These are phyloP conservation scores for Eristalis tenax DNA, from an alignment of 2,888 invertebrate species.

Conservation along the genomic window DNA sequence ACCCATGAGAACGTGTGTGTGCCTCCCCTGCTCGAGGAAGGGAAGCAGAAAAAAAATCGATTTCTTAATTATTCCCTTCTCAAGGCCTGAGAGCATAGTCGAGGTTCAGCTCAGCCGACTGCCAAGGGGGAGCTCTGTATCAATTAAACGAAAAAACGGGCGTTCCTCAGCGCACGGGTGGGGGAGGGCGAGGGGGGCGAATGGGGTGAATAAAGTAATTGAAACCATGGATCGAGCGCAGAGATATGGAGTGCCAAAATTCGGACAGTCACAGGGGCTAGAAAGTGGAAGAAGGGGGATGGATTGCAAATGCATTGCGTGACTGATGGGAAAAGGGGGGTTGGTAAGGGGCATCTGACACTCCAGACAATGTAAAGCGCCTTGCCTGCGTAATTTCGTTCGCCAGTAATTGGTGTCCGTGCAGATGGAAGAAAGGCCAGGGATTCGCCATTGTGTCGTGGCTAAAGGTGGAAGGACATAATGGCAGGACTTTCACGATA, in stretches of 20 bases:
- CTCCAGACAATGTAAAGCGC: background rate
- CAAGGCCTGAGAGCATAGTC: slow-evolving; percentile 12
- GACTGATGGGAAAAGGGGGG: background rate
- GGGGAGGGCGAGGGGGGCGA: background rate
- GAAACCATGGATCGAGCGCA: background rate
- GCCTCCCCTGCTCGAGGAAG: background rate
- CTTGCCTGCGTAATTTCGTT: background rate
- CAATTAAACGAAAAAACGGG: background rate
- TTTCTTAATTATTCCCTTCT: slow-evolving; percentile 53
- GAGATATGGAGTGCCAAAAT: background rate
- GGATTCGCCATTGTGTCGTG: no score
- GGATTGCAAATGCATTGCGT: background rate
- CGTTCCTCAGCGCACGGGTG: background rate
- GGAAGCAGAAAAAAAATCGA: slow-evolving; percentile 42
- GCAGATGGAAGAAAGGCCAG: background rate
- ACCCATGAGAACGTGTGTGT: background rate
- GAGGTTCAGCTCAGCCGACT: background rate
- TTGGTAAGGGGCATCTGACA: background rate
- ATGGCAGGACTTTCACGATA: no score
- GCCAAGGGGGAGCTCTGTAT: background rate
- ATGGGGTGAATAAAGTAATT: background rate
- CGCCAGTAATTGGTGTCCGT: background rate
- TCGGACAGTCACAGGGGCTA: background rate
- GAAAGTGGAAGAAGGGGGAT: background rate
- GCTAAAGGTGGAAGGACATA: no score